phyloP scores from a whole-genome alignment of 2,113 vertebrate species.

The Marmota monax region DNA sequence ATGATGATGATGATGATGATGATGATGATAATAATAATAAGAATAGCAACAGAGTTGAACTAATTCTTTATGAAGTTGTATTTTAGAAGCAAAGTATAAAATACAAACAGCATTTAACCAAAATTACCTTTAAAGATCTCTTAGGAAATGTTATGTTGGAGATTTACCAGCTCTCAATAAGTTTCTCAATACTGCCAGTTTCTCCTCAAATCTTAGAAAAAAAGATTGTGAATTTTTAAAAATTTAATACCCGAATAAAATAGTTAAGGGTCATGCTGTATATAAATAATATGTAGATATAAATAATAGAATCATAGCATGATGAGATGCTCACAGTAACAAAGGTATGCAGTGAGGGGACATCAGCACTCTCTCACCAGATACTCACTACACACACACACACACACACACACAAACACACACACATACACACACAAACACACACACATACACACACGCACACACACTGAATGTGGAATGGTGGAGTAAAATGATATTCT shows the following conservation, averaged over 20 bases:
- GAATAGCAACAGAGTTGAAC: background rate
- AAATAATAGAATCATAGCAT: background rate
- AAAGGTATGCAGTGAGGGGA: background rate
- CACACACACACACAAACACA: background rate
- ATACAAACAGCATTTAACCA: background rate
- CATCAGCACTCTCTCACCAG: background rate
- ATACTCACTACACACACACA: background rate
- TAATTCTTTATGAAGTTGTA: background rate
- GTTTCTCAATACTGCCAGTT: background rate
- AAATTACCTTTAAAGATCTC: conserved; percentile 21
- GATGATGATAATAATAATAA: background rate
- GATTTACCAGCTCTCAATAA: background rate
- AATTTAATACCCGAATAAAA: background rate
- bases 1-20: background rate
- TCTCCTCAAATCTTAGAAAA: background rate
- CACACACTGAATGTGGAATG: background rate
- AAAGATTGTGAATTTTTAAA: background rate
- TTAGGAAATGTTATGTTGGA: background rate
- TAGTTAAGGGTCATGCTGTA: background rate
- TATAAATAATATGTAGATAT: background rate
- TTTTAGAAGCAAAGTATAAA: background rate
- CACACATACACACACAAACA: background rate
- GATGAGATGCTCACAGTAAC: background rate
- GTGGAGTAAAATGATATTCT: background rate
- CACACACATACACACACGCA: background rate